Evolutionary conservation across 37 sponge, comb jelly and placozoan genomes (phyloP).

Genomic region (Lycopodina hypogea): DNA sequence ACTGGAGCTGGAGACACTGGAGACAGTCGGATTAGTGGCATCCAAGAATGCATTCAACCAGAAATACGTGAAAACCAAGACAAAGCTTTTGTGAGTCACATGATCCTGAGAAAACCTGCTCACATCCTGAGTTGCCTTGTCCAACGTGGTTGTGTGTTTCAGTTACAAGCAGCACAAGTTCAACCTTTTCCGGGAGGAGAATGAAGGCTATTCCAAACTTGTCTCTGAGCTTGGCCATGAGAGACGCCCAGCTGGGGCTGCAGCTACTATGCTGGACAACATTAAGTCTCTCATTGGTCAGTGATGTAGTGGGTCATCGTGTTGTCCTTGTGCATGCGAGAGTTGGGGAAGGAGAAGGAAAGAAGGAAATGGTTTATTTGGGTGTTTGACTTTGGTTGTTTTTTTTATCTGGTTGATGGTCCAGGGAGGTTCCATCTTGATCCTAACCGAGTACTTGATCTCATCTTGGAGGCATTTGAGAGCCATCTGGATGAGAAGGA

Average conservation of each 20-base stretch:
- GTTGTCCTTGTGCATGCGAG: background rate
- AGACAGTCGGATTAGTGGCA: constrained; percentile 64
- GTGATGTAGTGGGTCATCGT: background rate
- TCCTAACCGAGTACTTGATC: constrained; percentile 95
- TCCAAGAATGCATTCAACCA: constrained; percentile 83
- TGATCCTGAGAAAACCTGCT: background rate
- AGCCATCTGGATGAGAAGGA: constrained; percentile 72
- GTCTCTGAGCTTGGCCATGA: constrained; percentile 81
- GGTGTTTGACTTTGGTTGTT: background rate
- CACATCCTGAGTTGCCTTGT: background rate
- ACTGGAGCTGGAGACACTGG: constrained; percentile 90
- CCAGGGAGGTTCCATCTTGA: constrained; percentile 92
- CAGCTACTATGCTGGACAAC: constrained; percentile 55
- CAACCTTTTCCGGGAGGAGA: constrained; percentile 97
- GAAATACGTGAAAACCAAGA: constrained; percentile 87
- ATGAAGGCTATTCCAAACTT: constrained; percentile 95
- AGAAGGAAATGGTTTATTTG: background rate
- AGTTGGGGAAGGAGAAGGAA: background rate
- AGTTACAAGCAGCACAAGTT: constrained; percentile 99
- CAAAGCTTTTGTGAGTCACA: constrained; percentile 81
- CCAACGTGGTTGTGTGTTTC: background rate
- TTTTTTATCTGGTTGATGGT: background rate
- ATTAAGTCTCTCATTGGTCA: constrained; percentile 86
- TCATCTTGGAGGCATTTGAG: constrained; percentile 91
- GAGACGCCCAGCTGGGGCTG: constrained; percentile 12